Conservation (phyloP, 1,140 invertebrate species). For the Chymomyza costata region DNA sequence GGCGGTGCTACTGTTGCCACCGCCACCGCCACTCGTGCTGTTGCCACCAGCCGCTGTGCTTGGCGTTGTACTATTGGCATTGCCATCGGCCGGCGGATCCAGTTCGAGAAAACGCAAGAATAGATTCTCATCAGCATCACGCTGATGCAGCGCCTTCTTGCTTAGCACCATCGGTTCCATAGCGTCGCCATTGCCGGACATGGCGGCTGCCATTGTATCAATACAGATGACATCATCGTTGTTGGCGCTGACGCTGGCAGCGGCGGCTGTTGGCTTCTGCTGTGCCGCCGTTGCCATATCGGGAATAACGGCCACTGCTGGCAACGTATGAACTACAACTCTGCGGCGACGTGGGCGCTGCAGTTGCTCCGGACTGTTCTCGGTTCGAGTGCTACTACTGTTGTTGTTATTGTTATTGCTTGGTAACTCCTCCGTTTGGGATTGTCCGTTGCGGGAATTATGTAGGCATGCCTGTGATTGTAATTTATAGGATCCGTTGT, state of each 20-base stretch:
- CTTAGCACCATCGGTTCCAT: slow-evolving; percentile 71
- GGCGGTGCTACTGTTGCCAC: too few species aligned
- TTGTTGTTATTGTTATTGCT: neutral
- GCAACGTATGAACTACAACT: neutral
- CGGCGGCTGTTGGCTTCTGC: slow-evolving; percentile 28
- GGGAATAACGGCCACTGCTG: neutral
- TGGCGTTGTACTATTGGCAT: slow-evolving; percentile 73
- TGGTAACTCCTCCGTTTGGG: too few species aligned
- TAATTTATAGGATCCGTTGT: slow-evolving; percentile 78
- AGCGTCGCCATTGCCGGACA: slow-evolving; percentile 25
- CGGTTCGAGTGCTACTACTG: slow-evolving; percentile 3
- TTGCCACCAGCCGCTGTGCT: slow-evolving; percentile 76
- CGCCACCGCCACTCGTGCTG: slow-evolving; percentile 39
- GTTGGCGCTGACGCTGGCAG: slow-evolving; percentile 8
- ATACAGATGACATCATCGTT: slow-evolving; percentile 66
- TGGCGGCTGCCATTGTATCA: slow-evolving; percentile 49
- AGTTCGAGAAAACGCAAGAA: slow-evolving; percentile 88
- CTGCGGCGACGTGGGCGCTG: too few species aligned
- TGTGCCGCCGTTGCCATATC: slow-evolving; percentile 30
- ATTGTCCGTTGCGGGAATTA: slow-evolving; percentile 32
- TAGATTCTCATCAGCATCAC: slow-evolving; percentile 82
- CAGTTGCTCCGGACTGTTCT: neutral
- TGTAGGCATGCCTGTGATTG: slow-evolving; percentile 73
- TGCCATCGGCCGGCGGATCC: slow-evolving; percentile 81
- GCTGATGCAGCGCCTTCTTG: slow-evolving; percentile 78